Percentiles rank a stretch among this genome's conserved stretches.
Conservation (phyloP, 2,888 invertebrate genomes). For the Rhamnusium bicolor region DNA sequence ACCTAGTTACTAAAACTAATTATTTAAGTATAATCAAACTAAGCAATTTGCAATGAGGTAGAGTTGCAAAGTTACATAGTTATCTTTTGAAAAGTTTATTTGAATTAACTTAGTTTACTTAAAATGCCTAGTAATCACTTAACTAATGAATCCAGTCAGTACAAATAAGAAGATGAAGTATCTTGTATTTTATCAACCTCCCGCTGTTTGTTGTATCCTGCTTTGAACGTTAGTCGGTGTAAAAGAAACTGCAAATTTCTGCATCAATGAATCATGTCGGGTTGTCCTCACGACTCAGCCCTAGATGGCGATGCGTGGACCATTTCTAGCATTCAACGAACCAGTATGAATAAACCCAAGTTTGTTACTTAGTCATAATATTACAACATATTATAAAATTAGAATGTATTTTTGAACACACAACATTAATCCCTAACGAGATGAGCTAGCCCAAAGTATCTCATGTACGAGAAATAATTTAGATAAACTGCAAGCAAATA, state of each 20-base stretch:
- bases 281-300: not conserved
- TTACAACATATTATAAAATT: not conserved
- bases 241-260: slow-evolving; percentile 18
- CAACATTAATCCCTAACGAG: too few species aligned
- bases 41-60: slow-evolving; percentile 21
- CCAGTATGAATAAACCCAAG: not conserved
- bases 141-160: slow-evolving; percentile 35
- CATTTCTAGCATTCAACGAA: not conserved
- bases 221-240: not conserved
- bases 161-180: slow-evolving; percentile 31
- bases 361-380: not conserved
- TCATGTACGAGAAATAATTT: too few species aligned
- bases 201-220: slow-evolving; percentile 15
- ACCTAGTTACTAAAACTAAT: slow-evolving; percentile 23
- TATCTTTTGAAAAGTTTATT: slow-evolving; percentile 34
- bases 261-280: not conserved
- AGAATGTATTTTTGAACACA: too few species aligned
- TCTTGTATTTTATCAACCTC: slow-evolving; percentile 25
- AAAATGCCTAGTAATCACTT: slow-evolving; percentile 38
- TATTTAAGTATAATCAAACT: slow-evolving; percentile 34
- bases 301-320: slow-evolving; percentile 11
- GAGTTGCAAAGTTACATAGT: slow-evolving; percentile 14
- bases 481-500: too few species aligned
- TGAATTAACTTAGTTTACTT: slow-evolving; percentile 36
- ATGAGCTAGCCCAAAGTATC: too few species aligned